phyloP scores from a whole-genome alignment of 2,888 invertebrate species.

The Pseudococcus viburni region DNA sequence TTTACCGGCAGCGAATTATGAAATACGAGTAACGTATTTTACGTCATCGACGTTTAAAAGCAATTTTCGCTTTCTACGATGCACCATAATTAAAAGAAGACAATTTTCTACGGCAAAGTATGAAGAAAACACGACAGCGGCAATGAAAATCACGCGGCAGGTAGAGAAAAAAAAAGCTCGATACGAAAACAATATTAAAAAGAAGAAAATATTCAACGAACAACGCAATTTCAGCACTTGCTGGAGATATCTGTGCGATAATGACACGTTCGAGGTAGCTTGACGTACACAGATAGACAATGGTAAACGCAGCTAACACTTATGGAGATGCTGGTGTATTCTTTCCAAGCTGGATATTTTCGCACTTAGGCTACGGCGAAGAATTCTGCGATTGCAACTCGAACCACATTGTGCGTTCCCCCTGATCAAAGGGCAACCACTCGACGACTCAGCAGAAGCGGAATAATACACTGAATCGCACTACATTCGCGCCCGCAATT shows the following conservation, averaged over 20 bases:
- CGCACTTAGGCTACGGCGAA: not conserved
- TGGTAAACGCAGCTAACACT: not conserved
- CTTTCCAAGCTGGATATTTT: not conserved
- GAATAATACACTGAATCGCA: conserved; percentile 5
- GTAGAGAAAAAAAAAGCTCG: not conserved
- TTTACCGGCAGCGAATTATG: conserved; percentile 35
- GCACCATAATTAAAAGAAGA: conserved; percentile 33
- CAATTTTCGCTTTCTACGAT: conserved; percentile 56
- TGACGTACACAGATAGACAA: not conserved
- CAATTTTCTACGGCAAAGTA: not conserved
- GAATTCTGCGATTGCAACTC: conserved; percentile 4
- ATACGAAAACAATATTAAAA: not conserved
- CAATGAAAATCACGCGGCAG: conserved; percentile 19
- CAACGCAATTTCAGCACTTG: conserved; percentile 28
- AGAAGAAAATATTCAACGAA: conserved; percentile 14
- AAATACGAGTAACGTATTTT: conserved; percentile 34
- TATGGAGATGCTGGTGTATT: not conserved
- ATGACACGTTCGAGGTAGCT: not conserved
- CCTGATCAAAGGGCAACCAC: not conserved
- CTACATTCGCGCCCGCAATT: conserved; percentile 19
- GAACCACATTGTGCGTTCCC: conserved; percentile 22
- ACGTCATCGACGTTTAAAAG: conserved; percentile 32
- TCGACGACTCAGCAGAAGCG: not conserved
- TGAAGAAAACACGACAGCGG: conserved; percentile 14
- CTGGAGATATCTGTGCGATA: not conserved